A percentile compares a stretch with the other conserved stretches of the same genome.
Evolutionary conservation across 2,113 vertebrate species (phyloP).

Genomic region (Hyperopisus bebe): DNA sequence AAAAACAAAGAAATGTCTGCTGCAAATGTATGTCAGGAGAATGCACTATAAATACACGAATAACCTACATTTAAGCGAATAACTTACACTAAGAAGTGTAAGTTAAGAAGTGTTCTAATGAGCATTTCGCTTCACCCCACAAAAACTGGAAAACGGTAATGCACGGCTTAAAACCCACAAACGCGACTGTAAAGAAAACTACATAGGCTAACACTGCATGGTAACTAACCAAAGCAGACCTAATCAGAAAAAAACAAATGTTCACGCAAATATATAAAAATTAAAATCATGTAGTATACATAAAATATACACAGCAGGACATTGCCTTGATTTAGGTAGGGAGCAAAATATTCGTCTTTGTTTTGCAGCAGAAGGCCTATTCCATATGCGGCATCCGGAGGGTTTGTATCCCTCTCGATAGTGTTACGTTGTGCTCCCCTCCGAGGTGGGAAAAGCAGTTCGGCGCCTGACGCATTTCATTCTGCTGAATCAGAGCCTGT

Average conservation of each 20-base stretch:
- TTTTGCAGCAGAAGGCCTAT: slow-evolving; percentile 42
- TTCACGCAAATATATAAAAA: background rate
- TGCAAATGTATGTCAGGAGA: background rate
- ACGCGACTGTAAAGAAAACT: background rate
- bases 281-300: background rate
- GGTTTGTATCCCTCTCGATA: slow-evolving; percentile 39
- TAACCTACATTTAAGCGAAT: background rate
- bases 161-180: background rate
- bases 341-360: slow-evolving; percentile 28
- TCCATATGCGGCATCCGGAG: slow-evolving; percentile 52
- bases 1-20: background rate
- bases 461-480: slow-evolving; percentile 52
- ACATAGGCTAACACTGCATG: background rate
- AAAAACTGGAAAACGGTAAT: background rate
- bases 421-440: background rate
- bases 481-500: slow-evolving; percentile 55
- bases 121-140: background rate
- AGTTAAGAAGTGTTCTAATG: background rate
- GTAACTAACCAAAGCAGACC: background rate
- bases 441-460: slow-evolving; percentile 33
- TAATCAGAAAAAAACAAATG: background rate
- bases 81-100: background rate
- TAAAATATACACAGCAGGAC: background rate
- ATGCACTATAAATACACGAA: background rate
- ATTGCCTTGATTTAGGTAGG: background rate